These are phyloP conservation scores for Epinephelus fuscoguttatus DNA, from an alignment of 2,113 vertebrate species.

Conservation along the genomic window DNA sequence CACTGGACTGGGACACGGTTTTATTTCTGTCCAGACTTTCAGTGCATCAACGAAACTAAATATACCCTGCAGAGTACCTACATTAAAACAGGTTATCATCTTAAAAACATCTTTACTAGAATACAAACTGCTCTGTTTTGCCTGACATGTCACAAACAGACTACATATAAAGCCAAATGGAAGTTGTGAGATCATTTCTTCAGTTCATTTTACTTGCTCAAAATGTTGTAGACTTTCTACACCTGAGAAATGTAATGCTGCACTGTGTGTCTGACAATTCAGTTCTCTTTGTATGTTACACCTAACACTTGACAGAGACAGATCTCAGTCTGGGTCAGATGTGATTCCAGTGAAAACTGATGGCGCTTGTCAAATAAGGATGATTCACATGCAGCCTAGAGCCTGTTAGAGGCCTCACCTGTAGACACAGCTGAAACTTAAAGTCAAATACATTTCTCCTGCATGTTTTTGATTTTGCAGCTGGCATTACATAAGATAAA, in stretches of 20 bases:
- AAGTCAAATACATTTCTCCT: background rate
- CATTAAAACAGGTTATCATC: background rate
- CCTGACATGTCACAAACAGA: background rate
- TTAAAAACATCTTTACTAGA: background rate
- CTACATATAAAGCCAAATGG: background rate
- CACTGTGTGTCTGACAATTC: background rate
- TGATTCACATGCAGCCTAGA: slow-evolving; percentile 32
- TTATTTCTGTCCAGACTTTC: background rate
- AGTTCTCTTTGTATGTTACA: background rate
- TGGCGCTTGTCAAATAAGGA: slow-evolving; percentile 39
- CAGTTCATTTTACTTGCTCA: background rate
- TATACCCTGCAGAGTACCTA: background rate
- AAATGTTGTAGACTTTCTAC: background rate
- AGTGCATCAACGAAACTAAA: background rate
- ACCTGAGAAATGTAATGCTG: background rate
- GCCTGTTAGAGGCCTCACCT: slow-evolving; percentile 14
- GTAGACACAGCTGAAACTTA: background rate
- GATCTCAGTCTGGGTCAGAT: background rate
- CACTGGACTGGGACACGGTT: background rate
- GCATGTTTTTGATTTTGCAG: slow-evolving; percentile 25
- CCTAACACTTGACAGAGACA: slow-evolving; percentile 22
- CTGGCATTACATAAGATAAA: slow-evolving; percentile 7
- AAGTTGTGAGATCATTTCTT: background rate
- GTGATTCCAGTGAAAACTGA: slow-evolving; percentile 7
- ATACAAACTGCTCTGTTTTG: background rate